These are phyloP conservation scores for Tarsius wallacei DNA, from an alignment of 2,797 vertebrate genomes.

Conservation along the genomic window DNA sequence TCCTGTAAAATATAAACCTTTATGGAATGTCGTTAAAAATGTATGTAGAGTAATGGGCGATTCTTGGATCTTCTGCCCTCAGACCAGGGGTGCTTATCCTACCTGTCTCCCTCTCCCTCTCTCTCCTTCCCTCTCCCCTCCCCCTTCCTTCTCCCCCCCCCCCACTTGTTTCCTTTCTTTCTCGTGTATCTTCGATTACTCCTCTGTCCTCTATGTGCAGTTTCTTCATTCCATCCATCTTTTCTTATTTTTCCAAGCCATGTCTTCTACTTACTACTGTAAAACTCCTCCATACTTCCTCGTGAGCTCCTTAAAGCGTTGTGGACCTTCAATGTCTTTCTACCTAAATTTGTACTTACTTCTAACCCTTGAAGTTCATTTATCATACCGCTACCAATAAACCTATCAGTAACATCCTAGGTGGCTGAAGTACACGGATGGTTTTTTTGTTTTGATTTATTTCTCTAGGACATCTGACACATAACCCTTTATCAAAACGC, in stretches of 20 bases:
- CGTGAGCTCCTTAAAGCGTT: background rate
- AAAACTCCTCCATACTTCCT: background rate
- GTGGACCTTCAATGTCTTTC: background rate
- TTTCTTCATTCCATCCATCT: background rate
- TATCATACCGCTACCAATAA: background rate
- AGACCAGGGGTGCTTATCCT: background rate
- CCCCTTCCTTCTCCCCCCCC: fast-evolving
- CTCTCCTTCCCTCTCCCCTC: no score
- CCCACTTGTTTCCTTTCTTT: background rate
- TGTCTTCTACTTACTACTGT: background rate
- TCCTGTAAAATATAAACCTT: conserved; percentile 62
- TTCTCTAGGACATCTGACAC: background rate
- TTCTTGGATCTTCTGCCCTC: background rate
- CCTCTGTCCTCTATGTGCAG: background rate
- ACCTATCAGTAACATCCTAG: background rate
- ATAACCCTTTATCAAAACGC: background rate
- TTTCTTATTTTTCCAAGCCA: background rate
- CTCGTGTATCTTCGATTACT: background rate
- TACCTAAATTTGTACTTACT: background rate
- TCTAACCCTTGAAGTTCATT: background rate
- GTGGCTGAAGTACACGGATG: background rate
- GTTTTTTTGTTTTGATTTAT: conserved; percentile 13
- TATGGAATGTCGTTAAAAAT: conserved; percentile 52
- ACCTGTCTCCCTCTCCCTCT: background rate
- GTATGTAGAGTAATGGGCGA: background rate